These are phyloP conservation scores for Liodrosophila aerea DNA, from an alignment of 2,888 invertebrate species.

Conservation along the genomic window DNA sequence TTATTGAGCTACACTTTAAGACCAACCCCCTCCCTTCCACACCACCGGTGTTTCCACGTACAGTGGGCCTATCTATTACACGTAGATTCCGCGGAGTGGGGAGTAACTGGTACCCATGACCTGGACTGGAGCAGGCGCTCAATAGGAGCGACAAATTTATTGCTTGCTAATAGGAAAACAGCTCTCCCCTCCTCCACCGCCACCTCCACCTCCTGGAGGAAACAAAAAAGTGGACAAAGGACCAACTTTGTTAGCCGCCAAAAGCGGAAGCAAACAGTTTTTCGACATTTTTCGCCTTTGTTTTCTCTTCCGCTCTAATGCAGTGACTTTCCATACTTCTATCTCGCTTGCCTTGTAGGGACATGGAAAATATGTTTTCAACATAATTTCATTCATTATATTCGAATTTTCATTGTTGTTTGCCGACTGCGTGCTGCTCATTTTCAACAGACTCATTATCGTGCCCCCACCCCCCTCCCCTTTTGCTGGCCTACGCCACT, in stretches of 20 bases:
- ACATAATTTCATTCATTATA: slow-evolving; percentile 61
- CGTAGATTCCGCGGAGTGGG: slow-evolving; percentile 14
- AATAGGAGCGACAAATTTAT: slow-evolving; percentile 59
- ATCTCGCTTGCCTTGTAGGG: slow-evolving; percentile 2
- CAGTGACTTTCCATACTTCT: not conserved
- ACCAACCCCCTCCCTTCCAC: not conserved
- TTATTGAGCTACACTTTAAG: too few relatives aligned
- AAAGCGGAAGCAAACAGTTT: slow-evolving; percentile 59
- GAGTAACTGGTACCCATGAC: not conserved
- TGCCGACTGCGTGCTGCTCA: slow-evolving; percentile 39
- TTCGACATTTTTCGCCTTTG: slow-evolving; percentile 38
- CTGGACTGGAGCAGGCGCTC: slow-evolving; percentile 28
- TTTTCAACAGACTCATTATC: slow-evolving; percentile 49
- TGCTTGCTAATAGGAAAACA: slow-evolving; percentile 63
- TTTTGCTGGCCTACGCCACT: not conserved
- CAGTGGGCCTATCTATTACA: slow-evolving; percentile 52
- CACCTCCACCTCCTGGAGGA: too few relatives aligned
- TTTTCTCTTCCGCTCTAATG: slow-evolving; percentile 4
- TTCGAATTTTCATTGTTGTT: slow-evolving; percentile 43
- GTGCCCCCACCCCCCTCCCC: slow-evolving; percentile 8
- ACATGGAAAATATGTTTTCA: slow-evolving; percentile 50
- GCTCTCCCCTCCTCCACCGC: slow-evolving; percentile 2
- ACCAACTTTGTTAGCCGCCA: slow-evolving; percentile 44
- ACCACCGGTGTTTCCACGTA: not conserved
- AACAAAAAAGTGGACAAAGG: slow-evolving; percentile 47